A percentile compares a stretch with the other conserved stretches of the same genome.
Conservation (phyloP, 2,888 invertebrate genomes). For the Ditula angustiorana region DNA sequence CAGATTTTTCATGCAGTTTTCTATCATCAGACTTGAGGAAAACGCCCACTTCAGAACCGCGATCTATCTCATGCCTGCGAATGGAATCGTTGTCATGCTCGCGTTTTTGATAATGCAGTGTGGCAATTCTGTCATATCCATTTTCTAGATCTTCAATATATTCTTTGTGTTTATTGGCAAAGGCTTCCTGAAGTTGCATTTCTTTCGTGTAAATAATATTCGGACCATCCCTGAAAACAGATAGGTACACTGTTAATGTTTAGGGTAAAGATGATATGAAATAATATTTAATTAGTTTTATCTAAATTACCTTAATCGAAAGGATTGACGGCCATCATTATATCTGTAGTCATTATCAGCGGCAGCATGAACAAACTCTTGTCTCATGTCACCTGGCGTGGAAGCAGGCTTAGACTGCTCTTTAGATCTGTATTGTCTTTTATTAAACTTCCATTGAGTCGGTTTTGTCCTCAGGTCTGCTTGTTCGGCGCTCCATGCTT, state of each 20-base stretch:
- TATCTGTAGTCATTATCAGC: constrained; percentile 80
- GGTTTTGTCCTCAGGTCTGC: constrained; percentile 88
- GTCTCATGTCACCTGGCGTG: constrained; percentile 76
- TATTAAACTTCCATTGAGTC: constrained; percentile 91
- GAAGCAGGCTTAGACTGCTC: constrained; percentile 81
- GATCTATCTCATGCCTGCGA: constrained; percentile 90
- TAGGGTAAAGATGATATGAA: background rate
- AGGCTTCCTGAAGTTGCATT: constrained; percentile 81
- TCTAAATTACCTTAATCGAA: constrained; percentile 67
- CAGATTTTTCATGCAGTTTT: constrained; percentile 61
- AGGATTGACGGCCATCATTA: constrained; percentile 73
- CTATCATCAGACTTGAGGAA: constrained; percentile 75
- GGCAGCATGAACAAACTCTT: constrained; percentile 79
- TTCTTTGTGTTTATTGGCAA: constrained; percentile 82
- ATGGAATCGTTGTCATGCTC: constrained; percentile 90
- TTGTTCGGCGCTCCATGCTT: constrained; percentile 95
- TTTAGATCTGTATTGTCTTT: constrained; percentile 84
- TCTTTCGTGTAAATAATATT: constrained; percentile 85
- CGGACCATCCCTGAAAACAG: constrained; percentile 78
- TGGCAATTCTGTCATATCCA: constrained; percentile 82
- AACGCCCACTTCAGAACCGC: constrained; percentile 88
- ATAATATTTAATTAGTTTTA: background rate
- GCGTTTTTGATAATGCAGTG: constrained; percentile 74
- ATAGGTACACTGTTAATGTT: constrained; percentile 12
- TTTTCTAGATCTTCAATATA: constrained; percentile 87